phyloP scores from a whole-genome alignment of 2,888 invertebrate genomes.

The Mythimna ferrago region DNA sequence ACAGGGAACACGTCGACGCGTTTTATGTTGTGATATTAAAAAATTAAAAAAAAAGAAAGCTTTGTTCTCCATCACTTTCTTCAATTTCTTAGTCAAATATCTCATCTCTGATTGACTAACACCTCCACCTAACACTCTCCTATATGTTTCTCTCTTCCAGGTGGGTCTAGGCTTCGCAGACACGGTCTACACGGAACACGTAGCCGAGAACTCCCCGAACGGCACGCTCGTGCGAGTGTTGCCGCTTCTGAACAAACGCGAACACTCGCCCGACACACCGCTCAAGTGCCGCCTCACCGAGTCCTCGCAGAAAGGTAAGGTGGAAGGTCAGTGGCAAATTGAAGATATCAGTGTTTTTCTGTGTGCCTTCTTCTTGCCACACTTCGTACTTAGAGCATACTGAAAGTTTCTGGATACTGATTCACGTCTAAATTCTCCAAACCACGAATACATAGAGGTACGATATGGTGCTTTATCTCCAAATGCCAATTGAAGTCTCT shows the following conservation, averaged over 20 bases:
- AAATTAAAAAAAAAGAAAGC: too few species aligned
- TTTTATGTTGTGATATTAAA: too few species aligned
- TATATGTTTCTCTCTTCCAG: conserved; percentile 71
- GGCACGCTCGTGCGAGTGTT: conserved; percentile 93
- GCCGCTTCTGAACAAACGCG: conserved; percentile 93
- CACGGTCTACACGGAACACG: conserved; percentile 95
- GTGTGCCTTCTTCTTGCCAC: conserved; percentile 26
- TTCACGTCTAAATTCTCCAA: too few species aligned
- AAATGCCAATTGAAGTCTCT: too few species aligned
- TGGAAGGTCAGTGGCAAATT: conserved; percentile 38
- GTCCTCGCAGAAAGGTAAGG: conserved; percentile 93
- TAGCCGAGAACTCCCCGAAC: conserved; percentile 94
- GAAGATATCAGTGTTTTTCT: conserved; percentile 18
- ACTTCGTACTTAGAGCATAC: not conserved
- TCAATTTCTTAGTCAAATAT: too few species aligned
- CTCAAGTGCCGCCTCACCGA: conserved; percentile 95
- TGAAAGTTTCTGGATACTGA: too few species aligned
- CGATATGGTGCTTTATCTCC: too few species aligned
- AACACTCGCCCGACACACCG: conserved; percentile 93
- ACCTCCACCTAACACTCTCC: too few species aligned
- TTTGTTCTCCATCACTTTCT: too few species aligned
- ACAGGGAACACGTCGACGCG: too few species aligned
- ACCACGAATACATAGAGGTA: too few species aligned
- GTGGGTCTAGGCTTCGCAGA: conserved; percentile 97
- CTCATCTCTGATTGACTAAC: too few species aligned